Evolutionary conservation across 2,113 vertebrate genomes (phyloP).

Genomic region (Oryzias javanicus): DNA sequence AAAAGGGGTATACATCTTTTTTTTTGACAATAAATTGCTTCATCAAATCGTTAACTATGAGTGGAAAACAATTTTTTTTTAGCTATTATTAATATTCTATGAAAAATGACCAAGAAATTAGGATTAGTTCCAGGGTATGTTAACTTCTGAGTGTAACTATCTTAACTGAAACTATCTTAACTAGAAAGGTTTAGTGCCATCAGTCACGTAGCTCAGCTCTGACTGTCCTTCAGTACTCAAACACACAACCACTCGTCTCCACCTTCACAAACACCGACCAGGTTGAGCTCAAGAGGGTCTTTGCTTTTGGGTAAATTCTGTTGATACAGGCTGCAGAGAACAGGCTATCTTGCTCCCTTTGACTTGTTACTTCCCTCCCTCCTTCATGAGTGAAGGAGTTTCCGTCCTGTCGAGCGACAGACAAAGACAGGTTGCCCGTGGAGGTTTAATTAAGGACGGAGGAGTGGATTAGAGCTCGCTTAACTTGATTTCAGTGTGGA

Average conservation of each 20-base stretch:
- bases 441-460: slow-evolving; percentile 44
- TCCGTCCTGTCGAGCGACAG: slow-evolving; percentile 20
- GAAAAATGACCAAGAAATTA: too few relatives aligned
- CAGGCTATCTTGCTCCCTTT: slow-evolving; percentile 5
- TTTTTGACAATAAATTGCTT: too few relatives aligned
- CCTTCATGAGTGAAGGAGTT: slow-evolving; percentile 5
- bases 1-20: too few relatives aligned
- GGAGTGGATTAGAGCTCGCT: slow-evolving; percentile 55
- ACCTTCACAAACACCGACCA: slow-evolving; percentile 42
- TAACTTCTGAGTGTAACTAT: slow-evolving; percentile 4
- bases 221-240: slow-evolving; percentile 51
- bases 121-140: too few relatives aligned
- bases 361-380: neutral
- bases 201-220: slow-evolving; percentile 1
- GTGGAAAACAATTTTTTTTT: too few relatives aligned
- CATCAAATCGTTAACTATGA: too few relatives aligned
- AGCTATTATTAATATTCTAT: too few relatives aligned
- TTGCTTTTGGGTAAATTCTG: slow-evolving; percentile 53
- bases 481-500: slow-evolving; percentile 38
- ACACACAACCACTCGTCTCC: slow-evolving; percentile 51
- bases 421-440: slow-evolving; percentile 20
- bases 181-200: slow-evolving; percentile 29
- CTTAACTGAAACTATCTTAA: slow-evolving; percentile 61
- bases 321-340: slow-evolving; percentile 32
- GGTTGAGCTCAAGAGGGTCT: slow-evolving; percentile 59